A percentile compares a stretch with the other conserved stretches of the same genome.
phyloP scores from a whole-genome alignment of 2,797 vertebrate genomes.

The Takifugu ocellatus region DNA sequence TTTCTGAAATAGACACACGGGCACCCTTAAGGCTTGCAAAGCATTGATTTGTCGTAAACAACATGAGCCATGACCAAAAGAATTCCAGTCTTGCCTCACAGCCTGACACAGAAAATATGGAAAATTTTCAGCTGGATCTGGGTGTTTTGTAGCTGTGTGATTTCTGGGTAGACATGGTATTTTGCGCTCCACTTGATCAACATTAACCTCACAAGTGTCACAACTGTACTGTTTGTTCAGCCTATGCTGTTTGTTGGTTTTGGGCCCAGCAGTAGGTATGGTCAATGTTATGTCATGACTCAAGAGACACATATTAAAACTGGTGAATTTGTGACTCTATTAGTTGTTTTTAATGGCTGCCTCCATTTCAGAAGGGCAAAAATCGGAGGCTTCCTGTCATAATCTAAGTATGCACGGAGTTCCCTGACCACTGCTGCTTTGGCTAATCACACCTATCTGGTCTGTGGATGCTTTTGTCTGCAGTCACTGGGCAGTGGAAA shows the following conservation, averaged over 20 bases:
- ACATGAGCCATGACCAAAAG: not conserved
- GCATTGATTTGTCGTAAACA: no score
- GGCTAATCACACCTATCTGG: not conserved
- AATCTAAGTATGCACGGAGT: slow-evolving; percentile 7
- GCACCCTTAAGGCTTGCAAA: not conserved
- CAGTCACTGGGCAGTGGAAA: not conserved
- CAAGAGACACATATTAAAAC: not conserved
- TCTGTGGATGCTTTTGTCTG: no score
- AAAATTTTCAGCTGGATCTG: not conserved
- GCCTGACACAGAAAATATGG: no score
- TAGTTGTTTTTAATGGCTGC: not conserved
- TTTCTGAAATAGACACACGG: slow-evolving; percentile 26
- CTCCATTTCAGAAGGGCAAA: not conserved
- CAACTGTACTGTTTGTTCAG: slow-evolving; percentile 44
- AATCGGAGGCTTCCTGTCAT: slow-evolving; percentile 8
- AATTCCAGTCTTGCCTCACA: no score
- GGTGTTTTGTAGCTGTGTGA: not conserved
- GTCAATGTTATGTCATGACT: slow-evolving; percentile 39
- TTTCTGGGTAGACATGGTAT: slow-evolving; percentile 7
- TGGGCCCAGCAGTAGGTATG: slow-evolving; percentile 8
- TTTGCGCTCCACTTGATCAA: slow-evolving; percentile 17
- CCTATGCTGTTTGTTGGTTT: slow-evolving; percentile 46
- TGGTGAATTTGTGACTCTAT: no score
- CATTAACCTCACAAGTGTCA: slow-evolving; percentile 14
- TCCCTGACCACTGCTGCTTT: slow-evolving; percentile 3